Base-by-base conservation (phyloP, 2,888 invertebrate species). In the Amblyjoppa proteus region DNA sequence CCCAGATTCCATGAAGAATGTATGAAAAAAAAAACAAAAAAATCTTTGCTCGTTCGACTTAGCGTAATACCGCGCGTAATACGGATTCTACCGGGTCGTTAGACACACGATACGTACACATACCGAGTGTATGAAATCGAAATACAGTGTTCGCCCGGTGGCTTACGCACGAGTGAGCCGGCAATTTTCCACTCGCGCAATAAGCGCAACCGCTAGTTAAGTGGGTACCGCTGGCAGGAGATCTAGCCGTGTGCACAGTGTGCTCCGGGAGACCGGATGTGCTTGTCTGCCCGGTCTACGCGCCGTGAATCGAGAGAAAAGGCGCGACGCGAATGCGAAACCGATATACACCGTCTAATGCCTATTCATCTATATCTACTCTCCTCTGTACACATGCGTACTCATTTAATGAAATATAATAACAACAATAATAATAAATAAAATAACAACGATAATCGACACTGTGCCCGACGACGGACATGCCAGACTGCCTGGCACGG, bases 401-500 rank as follows among this genome's bases (percentile, higher is more conserved):
- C 81, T 75, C 53, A 76, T 71, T 66, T 41, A 78, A 58, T 41
- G 28, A 61, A 61, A 61, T 61, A 64, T n/a, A 64, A 34, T 34
- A 41, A 31, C 16, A 64, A 34, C 16, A 9, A 16, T 6, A 68
- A 25, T 25, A 41, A 68, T 9, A 68, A 68, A 16, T 77, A 9
- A 61, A 9, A 61, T 68, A 73, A 64, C 76, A 85, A 85, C 76
- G 76, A 85, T 85, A 76, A 61, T 80, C 71, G 51, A 68, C 38
- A 16, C 45, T 64, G 64, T 25, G 16, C 45, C 11, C 45, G 45
- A 20, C 11, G 75, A 64, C 70, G 85, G 80, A 80, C 80, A 88
- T 85, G 83, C 89, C 88, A 91, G 91, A 91, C 91, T 90, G 90
- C 91, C 89, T 91, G 91, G 91, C 92, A 89, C 89, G 88, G 58